Evolutionary conservation across 2,113 vertebrate genomes (phyloP), one percentile per base, ranked within the genome.

Genomic region (Plotosus lineatus): DNA sequence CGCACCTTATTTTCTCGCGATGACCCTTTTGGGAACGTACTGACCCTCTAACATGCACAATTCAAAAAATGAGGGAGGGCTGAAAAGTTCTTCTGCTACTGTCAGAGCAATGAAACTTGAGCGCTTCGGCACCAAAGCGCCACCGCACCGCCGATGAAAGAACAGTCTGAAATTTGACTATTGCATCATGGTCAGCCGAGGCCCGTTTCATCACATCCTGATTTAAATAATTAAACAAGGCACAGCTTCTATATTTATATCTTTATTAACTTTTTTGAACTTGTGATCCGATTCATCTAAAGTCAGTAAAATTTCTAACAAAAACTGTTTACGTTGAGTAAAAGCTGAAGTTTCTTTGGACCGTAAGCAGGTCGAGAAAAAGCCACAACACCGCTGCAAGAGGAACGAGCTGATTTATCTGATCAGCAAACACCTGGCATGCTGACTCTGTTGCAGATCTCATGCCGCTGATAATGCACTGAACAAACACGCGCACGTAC

Each of bases 351-450:
- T 44, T 44, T 44, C 14, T 19, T 42, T 1, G 4, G 21, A 42
- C 38, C 5, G 36, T n/a, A 66, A 42, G 38, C 36, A 42, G 38
- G 63, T 42, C 36, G 6, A 21, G 36, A 23, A 12, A 40, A 66
- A 66, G 11, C 21, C 36, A 2, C 38, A 10, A 6, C 21, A 2
- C 11, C 19, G 42, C 66, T 0, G 40, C 26, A 23, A 26, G 36
- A 69, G n/a, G 14, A 3, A n/a, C 28, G 42, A 28, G 66, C 66
- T 46, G 68, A 48, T 31, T 48, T 48, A 28, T 17, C 44, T 48
- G 68, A 48, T 71, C 68, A 31, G n/a, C 68, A 71, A 26, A 71
- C 68, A 71, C 68, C 44, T 71, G 68, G 68, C 42, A 71, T 44
- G 17, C n/a, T 17, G 17, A 71, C 68, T 48, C 1, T 31, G 42